Evolutionary conservation across 1,140 invertebrate species (phyloP), one percentile per base, ranked within the genome.

Genomic region (Cherax quadricarinatus): DNA sequence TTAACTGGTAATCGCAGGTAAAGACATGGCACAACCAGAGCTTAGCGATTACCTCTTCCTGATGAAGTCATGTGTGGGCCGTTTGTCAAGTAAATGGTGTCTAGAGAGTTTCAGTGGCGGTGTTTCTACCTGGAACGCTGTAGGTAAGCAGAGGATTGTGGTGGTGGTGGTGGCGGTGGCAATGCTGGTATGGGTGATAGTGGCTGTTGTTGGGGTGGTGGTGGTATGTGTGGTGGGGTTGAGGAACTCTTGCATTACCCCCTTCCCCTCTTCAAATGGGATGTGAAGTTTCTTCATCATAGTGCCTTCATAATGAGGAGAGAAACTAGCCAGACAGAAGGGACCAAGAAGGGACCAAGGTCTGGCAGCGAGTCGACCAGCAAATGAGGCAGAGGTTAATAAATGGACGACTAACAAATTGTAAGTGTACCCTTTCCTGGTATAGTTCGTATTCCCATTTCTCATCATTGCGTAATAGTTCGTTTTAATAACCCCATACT

Each of bases 21-120:
- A 62, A 84, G 82, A 62, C 82, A 62, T 49, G 82, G 14, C 62
- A 84, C 82, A 30, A 30, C 53, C 30, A 62, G 82, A 84, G 53
- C 53, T 84, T 84, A 84, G 53, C 60, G 82, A 84, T 84, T 84
- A 84, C 82, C 41, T 51, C 1, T 84, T 7, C 48, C n/a, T 84
- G 82, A 84, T 84, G 82, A 84, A 84, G 82, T 84, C 82, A 84
- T 84, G 62, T 84, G 70, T 24, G 48, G 66, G 85, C 21, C 62
- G 66, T 86, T 75, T 86, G 85, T 86, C 85, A 86, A 86, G 70
- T n/a, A 70, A 86, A 86, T 73, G 60, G 60, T n/a, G 80, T 18
- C n/a, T 82, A 9, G 80, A 53, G 53, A 41, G 80, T 6, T 53
- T 5, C 1, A 24, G 78, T 4, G 53, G 49, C 49, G 48, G 48